Base-by-base conservation (phyloP, 2,888 invertebrate species). In the Azorinus chamasolen region DNA sequence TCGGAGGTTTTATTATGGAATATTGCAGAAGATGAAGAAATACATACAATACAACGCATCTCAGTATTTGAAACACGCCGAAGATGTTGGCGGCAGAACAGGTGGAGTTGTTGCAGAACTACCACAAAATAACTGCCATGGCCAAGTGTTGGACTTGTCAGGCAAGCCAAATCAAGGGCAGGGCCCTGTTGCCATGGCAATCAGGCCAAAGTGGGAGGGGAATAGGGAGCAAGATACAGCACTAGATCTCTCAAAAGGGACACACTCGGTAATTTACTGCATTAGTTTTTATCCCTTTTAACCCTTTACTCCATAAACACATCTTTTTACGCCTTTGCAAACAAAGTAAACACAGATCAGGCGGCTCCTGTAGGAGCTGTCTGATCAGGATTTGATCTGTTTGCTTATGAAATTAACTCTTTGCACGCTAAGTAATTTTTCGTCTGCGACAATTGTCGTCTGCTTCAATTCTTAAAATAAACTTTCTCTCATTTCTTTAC, bases 1-100 rank as follows among this genome's bases (percentile, higher is more conserved):
- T 6, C 4, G 32, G 32, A 6, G 32, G 32, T 6, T 4, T 10
- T 32, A 32, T 10, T 32, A 45, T 32, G 32, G 10, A 32, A 4
- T 10, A 32, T 32, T 32, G 32, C 10, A 58, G 18, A 75, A n/a
- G 39, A 78, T 78, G 78, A 78, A 78, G 78, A 78, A 78, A 64
- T 78, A 78, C 55, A 41, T 72, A 48, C 72, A 78, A 14, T 78
- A 73, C 37, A 78, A 72, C 61, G 48, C 57, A 10, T 24, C 69
- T 10, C 68, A 73, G 45, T 79, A 39, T 50, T 18, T 54, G 1
- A 24, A 46, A 62, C 32, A 32, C 10, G 22, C 54, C 10, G 43
- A 39, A 18, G 45, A 58, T 14, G 46, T 46, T 8, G 59, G 59
- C n/a, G n/a, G 46, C 12, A 59, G 27, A n/a, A 18, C 46, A 18